Base-by-base conservation (phyloP, 1,140 invertebrate species). In the Pseudomyrmex concolor region DNA sequence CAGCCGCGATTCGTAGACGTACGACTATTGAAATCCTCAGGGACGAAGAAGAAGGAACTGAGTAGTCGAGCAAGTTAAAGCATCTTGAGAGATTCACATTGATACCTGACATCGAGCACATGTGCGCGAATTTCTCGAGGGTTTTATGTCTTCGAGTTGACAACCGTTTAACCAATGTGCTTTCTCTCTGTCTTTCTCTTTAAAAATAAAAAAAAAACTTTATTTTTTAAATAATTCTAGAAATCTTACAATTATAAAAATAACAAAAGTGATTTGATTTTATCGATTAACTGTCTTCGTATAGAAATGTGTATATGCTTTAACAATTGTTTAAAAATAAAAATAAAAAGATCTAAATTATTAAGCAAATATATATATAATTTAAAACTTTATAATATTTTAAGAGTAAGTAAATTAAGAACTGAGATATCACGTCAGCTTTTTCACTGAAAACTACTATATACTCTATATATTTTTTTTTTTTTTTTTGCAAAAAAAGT, bases 1-100 rank as follows among this genome's bases (percentile, higher is more conserved):
- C 59, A 70, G 66, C 54, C 12, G 54, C 54, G 19, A 68, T 59
- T 78, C 76, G 54, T 15, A 59, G 66, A 66, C 13, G 17, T 10
- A 12, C 54, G 15, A 2, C 54, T 34, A 68, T 68, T 55, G 64
- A 68, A 55, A 55, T 78, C 64, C 51, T 22, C 10, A 19, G 54
- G 19, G 64, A 70, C 43, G 34, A 34, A 34, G 0, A 45, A 15
- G 22, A 54, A 63, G 43, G 2, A 34, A 12, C 43, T 12, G 55
- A 12, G 15, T n/a, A 45, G 15, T 45, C 19, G 43, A 2, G 15
- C 9, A 19, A 70, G 43, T 59, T 57, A 62, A 70, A 60, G n/a
- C 54, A 57, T 59, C 19, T 78, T 48, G 54, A 80, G 55, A 78
- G n/a, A 70, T 57, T 68, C 64, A 59, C 76, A 70, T 59, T 70